Evolutionary conservation across 2,113 vertebrate genomes (phyloP).

Genomic region (Melierax canorus): DNA sequence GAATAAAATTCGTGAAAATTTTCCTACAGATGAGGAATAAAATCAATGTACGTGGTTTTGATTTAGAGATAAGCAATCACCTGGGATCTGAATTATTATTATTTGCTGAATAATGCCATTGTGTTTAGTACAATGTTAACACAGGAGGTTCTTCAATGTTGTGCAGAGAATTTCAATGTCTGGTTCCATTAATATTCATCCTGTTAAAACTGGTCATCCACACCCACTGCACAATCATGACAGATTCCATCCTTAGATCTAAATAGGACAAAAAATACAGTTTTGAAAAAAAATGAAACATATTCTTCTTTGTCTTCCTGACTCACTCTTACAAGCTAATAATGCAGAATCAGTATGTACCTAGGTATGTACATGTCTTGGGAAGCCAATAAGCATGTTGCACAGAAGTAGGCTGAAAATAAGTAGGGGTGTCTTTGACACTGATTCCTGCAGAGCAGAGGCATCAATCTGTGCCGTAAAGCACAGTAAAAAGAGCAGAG

Average conservation of each 20-base stretch:
- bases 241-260: neutral
- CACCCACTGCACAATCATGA: neutral
- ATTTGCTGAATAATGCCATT: neutral
- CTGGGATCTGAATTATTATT: neutral
- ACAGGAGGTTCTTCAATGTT: neutral
- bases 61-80: neutral
- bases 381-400: neutral
- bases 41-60: neutral
- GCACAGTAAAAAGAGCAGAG: neutral
- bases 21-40: neutral
- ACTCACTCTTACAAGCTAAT: neutral
- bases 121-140: neutral
- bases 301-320: neutral
- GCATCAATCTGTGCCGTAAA: neutral
- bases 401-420: neutral
- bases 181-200: neutral
- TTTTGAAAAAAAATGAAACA: neutral
- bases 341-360: neutral
- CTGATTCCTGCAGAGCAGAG: neutral
- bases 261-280: neutral
- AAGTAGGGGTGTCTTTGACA: neutral
- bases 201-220: neutral
- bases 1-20: neutral
- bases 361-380: neutral
- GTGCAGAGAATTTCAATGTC: neutral